Percentiles rank a stretch among this genome's conserved stretches.
These are phyloP conservation scores for Platerodrilus igneus DNA, from an alignment of 2,888 invertebrate genomes.

Conservation along the genomic window DNA sequence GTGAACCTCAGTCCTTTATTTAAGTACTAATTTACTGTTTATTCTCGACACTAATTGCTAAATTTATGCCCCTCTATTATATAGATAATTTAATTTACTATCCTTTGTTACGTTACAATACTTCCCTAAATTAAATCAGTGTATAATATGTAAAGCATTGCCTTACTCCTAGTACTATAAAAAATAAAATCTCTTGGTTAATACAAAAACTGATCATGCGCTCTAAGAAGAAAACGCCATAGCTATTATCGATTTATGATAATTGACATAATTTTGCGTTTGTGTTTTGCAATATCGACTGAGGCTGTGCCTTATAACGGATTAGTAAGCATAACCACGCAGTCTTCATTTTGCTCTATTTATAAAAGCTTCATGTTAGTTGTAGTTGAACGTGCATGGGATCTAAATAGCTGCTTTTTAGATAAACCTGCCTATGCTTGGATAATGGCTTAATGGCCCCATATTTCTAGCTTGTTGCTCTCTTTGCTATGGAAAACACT, in stretches of 20 bases:
- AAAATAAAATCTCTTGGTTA: no score
- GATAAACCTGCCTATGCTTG: constrained; percentile 9
- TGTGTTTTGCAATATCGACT: no score
- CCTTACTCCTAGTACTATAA: no score
- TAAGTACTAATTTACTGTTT: constrained; percentile 26
- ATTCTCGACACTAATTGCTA: constrained; percentile 25
- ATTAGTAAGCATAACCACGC: no score
- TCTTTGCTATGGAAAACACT: background rate
- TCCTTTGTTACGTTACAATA: constrained; percentile 18
- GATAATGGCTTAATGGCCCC: constrained; percentile 12
- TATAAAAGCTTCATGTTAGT: constrained; percentile 13
- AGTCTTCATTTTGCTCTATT: constrained; percentile 8
- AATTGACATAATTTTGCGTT: no score
- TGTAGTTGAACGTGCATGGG: constrained; percentile 10
- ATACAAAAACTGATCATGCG: no score
- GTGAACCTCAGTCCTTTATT: constrained; percentile 23
- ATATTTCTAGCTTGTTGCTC: constrained; percentile 9
- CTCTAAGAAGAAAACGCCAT: no score
- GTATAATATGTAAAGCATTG: no score
- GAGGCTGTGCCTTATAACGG: no score
- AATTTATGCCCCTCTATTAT: constrained; percentile 25
- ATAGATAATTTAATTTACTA: constrained; percentile 25
- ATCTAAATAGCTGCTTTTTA: constrained; percentile 12
- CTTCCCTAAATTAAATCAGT: constrained; percentile 13
- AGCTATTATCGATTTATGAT: no score